Conservation (phyloP, 2,113 vertebrate genomes). For the Lynx canadensis region DNA sequence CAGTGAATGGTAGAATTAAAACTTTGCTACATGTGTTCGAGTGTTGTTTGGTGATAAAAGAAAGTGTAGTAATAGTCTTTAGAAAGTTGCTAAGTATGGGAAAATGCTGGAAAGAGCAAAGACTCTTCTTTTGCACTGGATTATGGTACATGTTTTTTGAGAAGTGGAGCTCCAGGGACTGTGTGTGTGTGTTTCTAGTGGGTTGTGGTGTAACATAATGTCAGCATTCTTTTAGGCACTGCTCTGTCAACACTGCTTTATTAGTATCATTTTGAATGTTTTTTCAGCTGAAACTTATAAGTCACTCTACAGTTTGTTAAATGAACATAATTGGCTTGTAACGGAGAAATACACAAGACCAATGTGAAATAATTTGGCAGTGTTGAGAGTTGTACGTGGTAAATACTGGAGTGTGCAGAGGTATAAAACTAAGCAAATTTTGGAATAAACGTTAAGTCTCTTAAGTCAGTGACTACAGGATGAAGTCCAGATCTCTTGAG, state of each 20-base stretch:
- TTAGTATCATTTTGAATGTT: constrained; percentile 62
- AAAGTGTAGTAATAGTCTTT: constrained; percentile 33
- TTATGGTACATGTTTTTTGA: constrained; percentile 16
- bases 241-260: constrained; percentile 45
- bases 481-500: constrained; percentile 3
- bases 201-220: neutral
- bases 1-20: constrained; percentile 58
- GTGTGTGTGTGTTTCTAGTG: neutral
- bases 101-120: constrained; percentile 8
- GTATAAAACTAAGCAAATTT: constrained; percentile 53
- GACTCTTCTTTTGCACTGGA: neutral
- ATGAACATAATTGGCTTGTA: constrained; percentile 39
- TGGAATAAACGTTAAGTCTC: constrained; percentile 34
- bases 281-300: constrained; percentile 65
- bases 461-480: constrained; percentile 24
- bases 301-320: constrained; percentile 57
- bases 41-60: constrained; percentile 52
- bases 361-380: constrained; percentile 53
- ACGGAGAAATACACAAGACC: constrained; percentile 35
- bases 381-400: constrained; percentile 11
- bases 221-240: constrained; percentile 56
- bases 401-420: constrained; percentile 3
- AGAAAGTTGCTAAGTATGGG: constrained; percentile 58
- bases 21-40: constrained; percentile 48
- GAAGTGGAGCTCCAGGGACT: neutral